A percentile compares a stretch with the other conserved stretches of the same genome.
These are phyloP conservation scores for Arvicanthis niloticus DNA, from an alignment of 2,113 vertebrate genomes.

Conservation along the genomic window DNA sequence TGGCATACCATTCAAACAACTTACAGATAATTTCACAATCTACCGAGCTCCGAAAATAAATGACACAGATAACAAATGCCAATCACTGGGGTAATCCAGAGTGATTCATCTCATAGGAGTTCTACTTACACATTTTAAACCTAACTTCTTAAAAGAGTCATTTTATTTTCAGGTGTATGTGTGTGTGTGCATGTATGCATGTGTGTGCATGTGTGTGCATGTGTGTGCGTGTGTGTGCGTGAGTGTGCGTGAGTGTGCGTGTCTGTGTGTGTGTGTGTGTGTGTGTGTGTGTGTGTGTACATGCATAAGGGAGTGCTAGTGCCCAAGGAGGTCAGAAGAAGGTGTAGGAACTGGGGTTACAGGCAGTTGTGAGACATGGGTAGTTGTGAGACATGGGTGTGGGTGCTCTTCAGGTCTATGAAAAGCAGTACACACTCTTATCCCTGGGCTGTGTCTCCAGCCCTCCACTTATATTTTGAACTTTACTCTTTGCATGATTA, in stretches of 20 bases:
- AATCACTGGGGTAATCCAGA: neutral
- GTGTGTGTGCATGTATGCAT: neutral
- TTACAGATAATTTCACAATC: neutral
- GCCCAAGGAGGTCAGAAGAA: neutral
- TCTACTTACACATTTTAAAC: neutral
- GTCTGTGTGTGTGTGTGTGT: too few relatives aligned
- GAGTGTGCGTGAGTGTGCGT: neutral
- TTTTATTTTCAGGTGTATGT: neutral
- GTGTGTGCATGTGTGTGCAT: too few relatives aligned
- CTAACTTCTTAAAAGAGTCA: constrained; percentile 30
- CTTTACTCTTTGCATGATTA: constrained; percentile 42
- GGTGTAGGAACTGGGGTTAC: neutral
- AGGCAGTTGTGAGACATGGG: neutral
- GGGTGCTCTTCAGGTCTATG: neutral
- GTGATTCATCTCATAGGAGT: neutral
- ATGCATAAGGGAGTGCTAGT: neutral
- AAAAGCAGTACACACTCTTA: neutral
- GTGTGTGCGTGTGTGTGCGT: too few relatives aligned
- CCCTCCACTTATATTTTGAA: neutral
- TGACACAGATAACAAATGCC: neutral
- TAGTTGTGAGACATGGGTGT: neutral
- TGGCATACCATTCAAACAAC: neutral
- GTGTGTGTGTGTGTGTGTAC: neutral
- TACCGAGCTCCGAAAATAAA: neutral
- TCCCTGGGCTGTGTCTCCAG: too few relatives aligned